These are phyloP conservation scores for Cataglyphis cursor DNA, from an alignment of 2,888 invertebrate species.

Conservation along the genomic window DNA sequence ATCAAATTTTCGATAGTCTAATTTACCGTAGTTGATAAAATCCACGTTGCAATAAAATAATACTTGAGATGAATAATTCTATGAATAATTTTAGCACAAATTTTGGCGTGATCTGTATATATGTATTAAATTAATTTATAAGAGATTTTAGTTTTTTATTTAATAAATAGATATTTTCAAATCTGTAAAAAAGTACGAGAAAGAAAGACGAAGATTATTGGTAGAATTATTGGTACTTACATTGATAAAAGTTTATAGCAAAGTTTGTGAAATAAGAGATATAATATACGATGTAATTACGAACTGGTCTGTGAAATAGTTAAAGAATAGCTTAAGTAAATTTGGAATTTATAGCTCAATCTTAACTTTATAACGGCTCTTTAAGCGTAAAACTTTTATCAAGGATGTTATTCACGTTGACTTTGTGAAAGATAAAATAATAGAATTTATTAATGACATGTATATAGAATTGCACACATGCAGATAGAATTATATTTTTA, in stretches of 20 bases:
- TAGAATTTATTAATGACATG: conserved; percentile 37
- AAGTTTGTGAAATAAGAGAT: conserved; percentile 62
- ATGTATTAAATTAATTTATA: background rate
- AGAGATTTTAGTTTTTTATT: too few species aligned
- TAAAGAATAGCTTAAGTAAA: conserved; percentile 75
- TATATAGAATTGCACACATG: background rate
- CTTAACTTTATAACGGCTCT: conserved; percentile 78
- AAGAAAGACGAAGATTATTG: conserved; percentile 1
- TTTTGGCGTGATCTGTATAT: too few species aligned
- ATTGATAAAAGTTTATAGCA: conserved; percentile 39
- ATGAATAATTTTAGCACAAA: too few species aligned
- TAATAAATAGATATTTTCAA: background rate
- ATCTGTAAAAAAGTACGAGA: background rate
- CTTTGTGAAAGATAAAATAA: background rate
- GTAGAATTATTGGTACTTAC: too few species aligned
- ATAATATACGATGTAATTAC: conserved; percentile 74
- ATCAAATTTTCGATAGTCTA: too few species aligned
- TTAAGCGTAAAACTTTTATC: conserved; percentile 65
- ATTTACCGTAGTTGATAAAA: too few species aligned
- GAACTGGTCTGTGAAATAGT: conserved; percentile 65
- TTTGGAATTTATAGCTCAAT: conserved; percentile 83
- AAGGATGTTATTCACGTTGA: conserved; percentile 57
- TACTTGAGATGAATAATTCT: too few species aligned
- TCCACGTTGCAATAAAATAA: too few species aligned
- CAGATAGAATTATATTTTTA: background rate